Evolutionary conservation across 2,113 vertebrate species (phyloP).

Genomic region (Lophura nycthemera): DNA sequence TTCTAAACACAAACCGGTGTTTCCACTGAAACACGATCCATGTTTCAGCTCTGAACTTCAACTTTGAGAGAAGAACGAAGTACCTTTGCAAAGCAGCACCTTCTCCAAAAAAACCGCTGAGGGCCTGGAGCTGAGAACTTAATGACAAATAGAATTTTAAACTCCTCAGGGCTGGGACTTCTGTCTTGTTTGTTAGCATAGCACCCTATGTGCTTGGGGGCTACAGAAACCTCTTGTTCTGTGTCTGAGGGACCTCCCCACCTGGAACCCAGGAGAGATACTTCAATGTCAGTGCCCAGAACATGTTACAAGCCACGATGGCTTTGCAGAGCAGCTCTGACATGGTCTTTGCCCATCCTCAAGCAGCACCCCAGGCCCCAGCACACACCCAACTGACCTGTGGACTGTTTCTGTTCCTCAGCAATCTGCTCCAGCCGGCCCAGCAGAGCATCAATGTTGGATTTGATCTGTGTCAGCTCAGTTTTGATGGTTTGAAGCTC

Average conservation of each 20-base stretch:
- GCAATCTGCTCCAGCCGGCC: constrained; percentile 92
- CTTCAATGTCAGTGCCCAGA: background rate
- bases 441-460: constrained; percentile 92
- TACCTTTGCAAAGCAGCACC: background rate
- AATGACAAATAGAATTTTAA: background rate
- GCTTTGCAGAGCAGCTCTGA: background rate
- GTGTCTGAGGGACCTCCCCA: background rate
- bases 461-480: constrained; percentile 94
- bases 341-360: background rate
- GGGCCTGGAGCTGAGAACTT: background rate
- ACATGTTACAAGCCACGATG: accelerated
- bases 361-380: accelerated
- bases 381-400: constrained; percentile 68
- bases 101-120: no score
- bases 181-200: background rate
- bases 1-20: background rate
- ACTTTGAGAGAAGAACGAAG: background rate
- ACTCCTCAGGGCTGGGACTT: background rate
- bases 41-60: background rate
- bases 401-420: constrained; percentile 83
- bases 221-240: background rate
- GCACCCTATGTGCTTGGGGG: background rate
- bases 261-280: background rate
- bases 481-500: constrained; percentile 93
- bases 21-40: background rate